These are phyloP conservation scores for Brachionichthys hirsutus DNA, from an alignment of 2,113 vertebrate genomes.

Conservation along the genomic window DNA sequence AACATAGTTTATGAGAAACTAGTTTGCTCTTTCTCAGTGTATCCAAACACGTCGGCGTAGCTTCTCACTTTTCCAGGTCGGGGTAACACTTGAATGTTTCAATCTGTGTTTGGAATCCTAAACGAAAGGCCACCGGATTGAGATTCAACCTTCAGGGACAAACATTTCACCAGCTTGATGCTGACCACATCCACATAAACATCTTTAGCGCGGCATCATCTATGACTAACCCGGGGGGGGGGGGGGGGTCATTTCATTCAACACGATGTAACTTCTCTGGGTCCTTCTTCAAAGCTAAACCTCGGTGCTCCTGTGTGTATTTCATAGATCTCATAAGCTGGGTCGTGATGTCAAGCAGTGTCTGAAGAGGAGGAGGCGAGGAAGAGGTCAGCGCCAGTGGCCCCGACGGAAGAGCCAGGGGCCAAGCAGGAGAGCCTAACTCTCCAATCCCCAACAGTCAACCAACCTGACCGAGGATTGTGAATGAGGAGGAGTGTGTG, in stretches of 20 bases:
- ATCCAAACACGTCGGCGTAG: too few species aligned
- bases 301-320: conserved; percentile 7
- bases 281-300: neutral
- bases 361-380: conserved; percentile 40
- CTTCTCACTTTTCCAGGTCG: too few species aligned
- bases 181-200: neutral
- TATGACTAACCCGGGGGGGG: too few species aligned
- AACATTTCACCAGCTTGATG: neutral
- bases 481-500: conserved; percentile 1
- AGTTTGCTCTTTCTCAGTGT: neutral
- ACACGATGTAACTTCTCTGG: neutral
- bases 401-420: conserved; percentile 18
- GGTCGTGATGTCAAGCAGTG: conserved; percentile 58
- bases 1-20: neutral
- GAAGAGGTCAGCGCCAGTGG: conserved; percentile 17
- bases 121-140: too few species aligned
- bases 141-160: too few species aligned
- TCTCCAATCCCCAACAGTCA: conserved; percentile 21
- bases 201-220: too few species aligned
- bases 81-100: too few species aligned
- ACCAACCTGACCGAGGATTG: neutral
- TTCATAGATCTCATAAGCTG: conserved; percentile 37
- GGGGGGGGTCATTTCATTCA: too few species aligned
- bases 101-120: too few species aligned
- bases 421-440: conserved; percentile 20